Percentiles rank a stretch among this genome's conserved stretches.
Evolutionary conservation across 2,113 vertebrate species (phyloP).

Genomic region (Cromileptes altivelis): DNA sequence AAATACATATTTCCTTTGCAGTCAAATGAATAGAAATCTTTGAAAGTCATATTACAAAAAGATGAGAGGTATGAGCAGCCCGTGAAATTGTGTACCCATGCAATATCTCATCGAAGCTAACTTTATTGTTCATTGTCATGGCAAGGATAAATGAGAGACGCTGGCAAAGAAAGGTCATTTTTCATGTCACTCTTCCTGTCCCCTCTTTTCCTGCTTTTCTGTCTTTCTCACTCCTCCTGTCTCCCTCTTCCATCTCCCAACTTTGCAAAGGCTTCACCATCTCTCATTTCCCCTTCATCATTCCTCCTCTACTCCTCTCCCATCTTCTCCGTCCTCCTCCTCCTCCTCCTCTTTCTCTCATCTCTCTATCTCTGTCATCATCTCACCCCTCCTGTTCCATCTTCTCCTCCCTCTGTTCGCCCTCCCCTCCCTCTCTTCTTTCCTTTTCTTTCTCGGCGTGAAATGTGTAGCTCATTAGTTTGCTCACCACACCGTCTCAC

Average conservation of each 20-base stretch:
- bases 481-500: slow-evolving; percentile 77
- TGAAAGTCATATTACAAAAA: slow-evolving; percentile 61
- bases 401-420: slow-evolving; percentile 24
- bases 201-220: slow-evolving; percentile 7
- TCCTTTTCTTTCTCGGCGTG: slow-evolving; percentile 39
- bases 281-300: slow-evolving; percentile 28
- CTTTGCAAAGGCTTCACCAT: slow-evolving; percentile 59
- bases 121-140: slow-evolving; percentile 70
- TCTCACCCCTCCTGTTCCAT: slow-evolving; percentile 40
- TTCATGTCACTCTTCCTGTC: slow-evolving; percentile 61
- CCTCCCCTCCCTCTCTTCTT: slow-evolving; percentile 22
- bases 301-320: slow-evolving; percentile 22
- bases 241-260: slow-evolving; percentile 33
- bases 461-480: slow-evolving; percentile 86
- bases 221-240: slow-evolving; percentile 22
- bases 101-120: slow-evolving; percentile 60
- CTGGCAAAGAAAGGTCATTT: slow-evolving; percentile 63
- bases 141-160: slow-evolving; percentile 59
- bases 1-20: slow-evolving; percentile 43
- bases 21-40: slow-evolving; percentile 60
- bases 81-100: slow-evolving; percentile 48
- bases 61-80: slow-evolving; percentile 52
- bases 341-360: slow-evolving; percentile 29
- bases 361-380: slow-evolving; percentile 62
- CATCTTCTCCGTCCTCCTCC: slow-evolving; percentile 8